Evolutionary conservation across 2,888 invertebrate genomes (phyloP).

Genomic region (Blera fallax): DNA sequence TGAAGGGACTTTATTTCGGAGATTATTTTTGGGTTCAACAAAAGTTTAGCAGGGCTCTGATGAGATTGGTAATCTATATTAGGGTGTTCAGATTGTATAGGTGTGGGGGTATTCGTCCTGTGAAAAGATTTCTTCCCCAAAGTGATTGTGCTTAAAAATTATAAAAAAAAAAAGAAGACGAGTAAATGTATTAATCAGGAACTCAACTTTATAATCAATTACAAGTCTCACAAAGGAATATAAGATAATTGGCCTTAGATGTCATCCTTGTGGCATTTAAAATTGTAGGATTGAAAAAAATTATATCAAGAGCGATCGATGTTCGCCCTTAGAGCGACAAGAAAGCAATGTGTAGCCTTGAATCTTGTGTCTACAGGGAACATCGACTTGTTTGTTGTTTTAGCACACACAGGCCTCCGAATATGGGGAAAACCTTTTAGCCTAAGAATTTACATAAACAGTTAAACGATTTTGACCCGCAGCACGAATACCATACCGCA

Average conservation of each 20-base stretch:
- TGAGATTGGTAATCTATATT: neutral
- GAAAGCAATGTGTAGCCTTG: too few relatives aligned
- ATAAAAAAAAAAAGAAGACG: neutral
- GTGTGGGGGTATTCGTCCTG: neutral
- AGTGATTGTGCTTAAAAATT: neutral
- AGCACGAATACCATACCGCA: neutral
- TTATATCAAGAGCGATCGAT: too few relatives aligned
- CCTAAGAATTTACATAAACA: neutral
- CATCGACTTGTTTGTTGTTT: too few relatives aligned
- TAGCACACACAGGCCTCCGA: too few relatives aligned
- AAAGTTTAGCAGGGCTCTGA: neutral
- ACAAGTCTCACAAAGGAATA: neutral
- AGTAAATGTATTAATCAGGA: neutral
- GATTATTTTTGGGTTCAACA: conserved; percentile 17
- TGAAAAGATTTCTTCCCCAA: neutral
- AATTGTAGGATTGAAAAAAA: too few relatives aligned
- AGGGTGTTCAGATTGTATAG: neutral
- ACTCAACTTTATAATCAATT: neutral
- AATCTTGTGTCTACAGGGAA: too few relatives aligned
- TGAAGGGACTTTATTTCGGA: conserved; percentile 12
- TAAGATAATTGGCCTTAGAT: too few relatives aligned
- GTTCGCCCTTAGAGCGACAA: too few relatives aligned
- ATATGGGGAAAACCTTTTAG: neutral
- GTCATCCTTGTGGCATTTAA: too few relatives aligned
- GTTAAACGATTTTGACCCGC: neutral